Conservation (phyloP, 2,113 vertebrate species). For the Burhinus bistriatus region DNA sequence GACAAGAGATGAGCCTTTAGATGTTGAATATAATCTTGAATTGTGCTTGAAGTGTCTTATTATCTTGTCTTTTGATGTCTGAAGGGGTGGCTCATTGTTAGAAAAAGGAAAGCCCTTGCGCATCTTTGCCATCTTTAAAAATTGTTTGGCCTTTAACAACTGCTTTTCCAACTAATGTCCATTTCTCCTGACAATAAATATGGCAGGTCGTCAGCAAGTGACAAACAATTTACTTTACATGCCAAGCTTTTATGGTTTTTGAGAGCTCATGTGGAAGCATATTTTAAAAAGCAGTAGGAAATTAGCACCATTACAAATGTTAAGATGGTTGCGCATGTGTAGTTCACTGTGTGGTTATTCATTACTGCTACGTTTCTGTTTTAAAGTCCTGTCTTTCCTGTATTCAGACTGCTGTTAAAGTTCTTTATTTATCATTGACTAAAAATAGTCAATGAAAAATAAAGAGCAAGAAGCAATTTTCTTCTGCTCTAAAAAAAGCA, state of each 20-base stretch:
- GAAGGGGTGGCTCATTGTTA: slow-evolving; percentile 95
- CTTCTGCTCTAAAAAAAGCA: slow-evolving; percentile 40
- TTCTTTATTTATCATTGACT: slow-evolving; percentile 71
- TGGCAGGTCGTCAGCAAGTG: slow-evolving; percentile 86
- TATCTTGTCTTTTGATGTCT: slow-evolving; percentile 99
- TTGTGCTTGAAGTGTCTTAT: slow-evolving; percentile 99
- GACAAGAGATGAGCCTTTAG: slow-evolving; percentile 99
- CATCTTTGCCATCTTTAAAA: slow-evolving; percentile 91
- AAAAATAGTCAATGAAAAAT: slow-evolving; percentile 64
- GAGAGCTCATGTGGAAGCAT: slow-evolving; percentile 93
- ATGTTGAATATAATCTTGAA: slow-evolving; percentile 99
- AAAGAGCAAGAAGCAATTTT: slow-evolving; percentile 60
- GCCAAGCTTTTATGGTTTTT: slow-evolving; percentile 85
- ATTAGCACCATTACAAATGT: slow-evolving; percentile 86
- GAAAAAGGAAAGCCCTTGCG: slow-evolving; percentile 92
- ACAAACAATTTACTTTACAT: slow-evolving; percentile 90
- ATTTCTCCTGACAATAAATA: slow-evolving; percentile 98
- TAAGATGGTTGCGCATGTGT: slow-evolving; percentile 45
- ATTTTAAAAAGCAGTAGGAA: slow-evolving; percentile 84
- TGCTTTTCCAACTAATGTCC: slow-evolving; percentile 97
- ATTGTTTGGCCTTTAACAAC: slow-evolving; percentile 98
- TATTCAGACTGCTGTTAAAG: slow-evolving; percentile 39
- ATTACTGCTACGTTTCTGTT: slow-evolving; percentile 29
- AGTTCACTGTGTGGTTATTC: slow-evolving; percentile 24
- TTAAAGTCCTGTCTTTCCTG: slow-evolving; percentile 39